Base-by-base conservation (phyloP, 2,113 vertebrate genomes). In the Platichthys stellatus region DNA sequence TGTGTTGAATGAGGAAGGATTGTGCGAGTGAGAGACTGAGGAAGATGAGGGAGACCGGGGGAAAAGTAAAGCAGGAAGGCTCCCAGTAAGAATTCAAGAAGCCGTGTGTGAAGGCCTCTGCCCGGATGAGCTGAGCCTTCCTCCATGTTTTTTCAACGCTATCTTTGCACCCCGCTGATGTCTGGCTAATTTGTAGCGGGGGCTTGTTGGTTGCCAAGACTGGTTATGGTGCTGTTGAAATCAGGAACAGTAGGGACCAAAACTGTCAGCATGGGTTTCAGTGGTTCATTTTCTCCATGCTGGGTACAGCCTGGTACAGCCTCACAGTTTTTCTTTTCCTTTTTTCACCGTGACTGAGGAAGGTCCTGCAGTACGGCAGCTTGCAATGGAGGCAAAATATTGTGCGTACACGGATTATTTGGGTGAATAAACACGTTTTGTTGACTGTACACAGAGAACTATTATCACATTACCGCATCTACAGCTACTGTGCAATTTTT, bases 261-360 rank as follows among this genome's bases (percentile, higher is more conserved):
- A 90, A 91, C 85, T 91, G 85, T 89, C 90, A 91, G 90, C 89
- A 76, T 90, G 91, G 83, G 88, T 83, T 92, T 92, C 85, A 63
- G 81, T 81, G 86, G 87, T 92, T 92, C 89, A 92, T 93, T 92
- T 90, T 92, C 87, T 88, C 83, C 92, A 93, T 90, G 91, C 91
- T 93, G 92, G 76, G 91, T 84, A 53, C 89, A 92, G 86, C 91
- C 92, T 91, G 92, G 76, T 87, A 66, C 84, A 72, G 80, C 64
- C 72, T 72, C 63, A 69, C 81, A 66, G 43, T 35, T 76, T 74
- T 74, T 15, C 40, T 51, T 28, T 72, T 49, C 54, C 31, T 53
- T 49, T 61, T 43, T 53, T 40, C 58, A 57, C 15, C 18, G 58
- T 67, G 82, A 72, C 80, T 83, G 88, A 86, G 82, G 81, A 67